A percentile compares a stretch with the other conserved stretches of the same genome.
Evolutionary conservation across 2,113 vertebrate genomes (phyloP).

Genomic region (Thalassarche chlororhynchos): DNA sequence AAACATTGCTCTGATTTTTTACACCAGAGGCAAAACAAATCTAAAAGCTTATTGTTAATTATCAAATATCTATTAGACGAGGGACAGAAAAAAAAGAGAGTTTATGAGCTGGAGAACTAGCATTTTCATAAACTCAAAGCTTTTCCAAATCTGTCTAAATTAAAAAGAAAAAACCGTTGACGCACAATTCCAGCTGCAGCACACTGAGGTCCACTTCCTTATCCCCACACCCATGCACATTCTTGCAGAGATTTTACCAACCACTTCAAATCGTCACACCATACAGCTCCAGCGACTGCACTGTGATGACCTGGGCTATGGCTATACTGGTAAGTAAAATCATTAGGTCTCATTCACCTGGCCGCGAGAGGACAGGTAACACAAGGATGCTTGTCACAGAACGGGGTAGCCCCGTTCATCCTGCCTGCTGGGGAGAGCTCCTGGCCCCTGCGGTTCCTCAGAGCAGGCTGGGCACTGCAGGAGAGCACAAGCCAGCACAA

Average conservation of each 20-base stretch:
- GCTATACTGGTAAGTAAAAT: not conserved
- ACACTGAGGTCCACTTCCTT: not conserved
- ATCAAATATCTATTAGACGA: not conserved
- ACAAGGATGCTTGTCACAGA: rapidly evolving
- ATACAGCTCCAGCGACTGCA: not conserved
- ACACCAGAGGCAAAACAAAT: not conserved
- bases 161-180: not conserved
- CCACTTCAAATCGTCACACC: not conserved
- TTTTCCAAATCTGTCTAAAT: not conserved
- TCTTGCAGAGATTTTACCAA: not conserved
- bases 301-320: not conserved
- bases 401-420: not conserved
- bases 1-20: not conserved
- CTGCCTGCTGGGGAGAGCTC: not conserved
- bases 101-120: not conserved
- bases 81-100: not conserved
- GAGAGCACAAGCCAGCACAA: not conserved
- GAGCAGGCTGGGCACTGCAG: not conserved
- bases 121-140: not conserved
- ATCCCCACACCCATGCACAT: not conserved
- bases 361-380: not conserved
- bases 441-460: not conserved
- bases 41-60: not conserved
- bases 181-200: not conserved
- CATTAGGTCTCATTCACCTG: not conserved